Base-by-base conservation (phyloP, 2,888 invertebrate genomes). In the Arctia plantaginis region DNA sequence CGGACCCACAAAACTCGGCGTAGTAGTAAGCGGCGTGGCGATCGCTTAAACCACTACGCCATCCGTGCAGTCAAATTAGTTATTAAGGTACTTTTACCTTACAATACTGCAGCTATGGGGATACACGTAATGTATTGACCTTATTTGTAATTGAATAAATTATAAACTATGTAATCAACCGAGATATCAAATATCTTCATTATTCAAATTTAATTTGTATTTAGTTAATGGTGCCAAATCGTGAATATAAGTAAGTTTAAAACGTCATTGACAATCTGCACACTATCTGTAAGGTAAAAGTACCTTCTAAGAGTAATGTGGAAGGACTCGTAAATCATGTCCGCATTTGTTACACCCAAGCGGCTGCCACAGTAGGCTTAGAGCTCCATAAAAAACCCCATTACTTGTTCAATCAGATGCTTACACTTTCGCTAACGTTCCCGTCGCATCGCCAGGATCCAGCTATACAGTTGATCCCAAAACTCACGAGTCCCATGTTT, bases 61-160 rank as follows among this genome's bases (percentile, higher is more conserved):
- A n/a, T n/a, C n/a, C n/a, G n/a, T n/a, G n/a, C n/a, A n/a, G n/a
- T n/a, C n/a, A n/a, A n/a, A n/a, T n/a, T n/a, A n/a, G n/a, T n/a
- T n/a, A n/a, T n/a, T n/a, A n/a, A n/a, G n/a, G n/a, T n/a, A n/a
- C n/a, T n/a, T n/a, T n/a, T n/a, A n/a, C n/a, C n/a, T n/a, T n/a
- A n/a, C n/a, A n/a, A n/a, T n/a, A n/a, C n/a, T n/a, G n/a, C n/a
- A n/a, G n/a, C n/a, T n/a, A n/a, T n/a, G n/a, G n/a, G n/a, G n/a
- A 69, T 33, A 33, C 55, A 55, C 2, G 69, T 66, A 66, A 66
- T 65, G 35, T 65, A 27, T 51, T 51, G n/a, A 20, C 20, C 47
- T 55, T 3, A 7, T 55, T 55, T 55, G 23, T 55, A 55, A 55
- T 55, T 1, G 15, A 18, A 51, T 23, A 15, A 6, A 51, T 51